Evolutionary conservation across 1,140 invertebrate species (phyloP).

Genomic region (Lepidurus apus): DNA sequence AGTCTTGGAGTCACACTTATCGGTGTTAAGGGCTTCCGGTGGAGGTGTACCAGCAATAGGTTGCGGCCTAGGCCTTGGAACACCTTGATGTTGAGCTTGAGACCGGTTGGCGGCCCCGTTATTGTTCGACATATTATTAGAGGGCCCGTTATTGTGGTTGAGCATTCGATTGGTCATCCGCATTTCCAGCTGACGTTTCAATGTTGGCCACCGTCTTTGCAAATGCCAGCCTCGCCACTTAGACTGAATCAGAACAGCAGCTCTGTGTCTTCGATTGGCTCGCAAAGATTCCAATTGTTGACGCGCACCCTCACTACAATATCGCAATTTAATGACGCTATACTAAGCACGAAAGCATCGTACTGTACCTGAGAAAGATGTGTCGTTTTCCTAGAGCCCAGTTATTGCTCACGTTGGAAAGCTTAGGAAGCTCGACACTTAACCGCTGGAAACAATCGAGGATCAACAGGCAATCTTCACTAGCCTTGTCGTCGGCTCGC

Average conservation of each 20-base stretch:
- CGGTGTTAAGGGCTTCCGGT: constrained; percentile 56
- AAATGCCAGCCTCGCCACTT: constrained; percentile 74
- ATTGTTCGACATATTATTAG: not conserved
- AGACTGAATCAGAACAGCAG: constrained; percentile 68
- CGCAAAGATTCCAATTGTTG: constrained; percentile 79
- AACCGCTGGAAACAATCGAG: constrained; percentile 55
- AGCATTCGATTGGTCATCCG: constrained; percentile 23
- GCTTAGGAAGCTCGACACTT: constrained; percentile 43
- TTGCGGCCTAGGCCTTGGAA: constrained; percentile 54
- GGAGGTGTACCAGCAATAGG: constrained; percentile 76
- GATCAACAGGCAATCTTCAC: constrained; percentile 72
- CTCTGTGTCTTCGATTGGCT: constrained; percentile 65
- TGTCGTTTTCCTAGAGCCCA: constrained; percentile 90
- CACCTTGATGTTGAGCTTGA: constrained; percentile 28
- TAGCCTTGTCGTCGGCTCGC: constrained; percentile 69
- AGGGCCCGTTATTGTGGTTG: not conserved
- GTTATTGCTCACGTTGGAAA: constrained; percentile 56
- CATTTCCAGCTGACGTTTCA: constrained; percentile 47
- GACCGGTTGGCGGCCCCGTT: constrained; percentile 4
- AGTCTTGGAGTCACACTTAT: constrained; percentile 77
- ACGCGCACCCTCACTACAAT: constrained; percentile 75
- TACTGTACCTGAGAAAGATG: constrained; percentile 66
- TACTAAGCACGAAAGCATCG: not conserved
- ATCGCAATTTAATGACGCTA: not conserved
- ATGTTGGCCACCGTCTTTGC: constrained; percentile 60